These are phyloP conservation scores for Electrophaes corylata DNA, from an alignment of 2,888 invertebrate genomes.

Conservation along the genomic window DNA sequence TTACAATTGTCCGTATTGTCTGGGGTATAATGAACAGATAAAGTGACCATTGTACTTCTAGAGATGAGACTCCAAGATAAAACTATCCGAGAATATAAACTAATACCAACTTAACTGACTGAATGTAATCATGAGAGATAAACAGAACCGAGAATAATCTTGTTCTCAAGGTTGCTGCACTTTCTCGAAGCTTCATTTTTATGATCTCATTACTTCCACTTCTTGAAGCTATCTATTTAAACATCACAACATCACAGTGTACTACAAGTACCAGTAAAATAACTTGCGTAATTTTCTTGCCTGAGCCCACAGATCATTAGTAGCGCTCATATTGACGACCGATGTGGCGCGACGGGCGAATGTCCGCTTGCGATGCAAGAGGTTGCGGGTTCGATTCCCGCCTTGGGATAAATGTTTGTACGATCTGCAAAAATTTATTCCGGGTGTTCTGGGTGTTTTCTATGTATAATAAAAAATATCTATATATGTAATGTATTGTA, in stretches of 20 bases:
- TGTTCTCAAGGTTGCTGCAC: slow-evolving; percentile 31
- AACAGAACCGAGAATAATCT: slow-evolving; percentile 29
- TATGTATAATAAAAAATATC: no score
- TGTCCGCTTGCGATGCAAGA: no score
- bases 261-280: neutral
- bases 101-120: neutral
- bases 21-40: neutral
- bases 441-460: no score
- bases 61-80: neutral
- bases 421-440: no score
- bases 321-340: no score
- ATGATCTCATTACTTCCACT: slow-evolving; percentile 29
- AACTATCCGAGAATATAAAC: neutral
- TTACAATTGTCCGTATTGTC: neutral
- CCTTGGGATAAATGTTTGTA: no score
- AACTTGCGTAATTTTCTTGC: no score
- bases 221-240: slow-evolving; percentile 22
- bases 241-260: slow-evolving; percentile 9
- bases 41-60: neutral
- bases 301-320: no score
- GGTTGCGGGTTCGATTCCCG: no score
- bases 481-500: no score
- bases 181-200: slow-evolving; percentile 34
- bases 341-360: no score
- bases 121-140: slow-evolving; percentile 16